Evolutionary conservation across 2,888 invertebrate species (phyloP), one percentile per base, ranked within the genome.

Genomic region (Bugulina stolonifera): DNA sequence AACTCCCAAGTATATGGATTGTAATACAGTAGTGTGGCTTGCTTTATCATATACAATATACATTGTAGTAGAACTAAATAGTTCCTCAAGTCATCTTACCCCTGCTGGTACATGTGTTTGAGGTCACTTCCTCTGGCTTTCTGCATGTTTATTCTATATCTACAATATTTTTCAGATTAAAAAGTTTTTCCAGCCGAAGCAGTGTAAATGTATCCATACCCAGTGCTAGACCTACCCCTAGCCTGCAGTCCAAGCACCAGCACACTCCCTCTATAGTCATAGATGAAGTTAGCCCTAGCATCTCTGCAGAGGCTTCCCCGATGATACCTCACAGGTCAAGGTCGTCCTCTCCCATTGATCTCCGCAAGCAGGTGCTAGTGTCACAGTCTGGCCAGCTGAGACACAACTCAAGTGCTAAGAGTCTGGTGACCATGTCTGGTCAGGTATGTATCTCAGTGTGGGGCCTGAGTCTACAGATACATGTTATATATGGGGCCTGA

Each of bases 341-440:
- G 5, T 64, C 32, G 5, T 32, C 64, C 10, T 64, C 64, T n/a
- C 64, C 64, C 18, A 27, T 5, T 32, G 32, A 32, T 27, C 27
- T 64, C 10, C 64, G 32, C 34, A 64, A 27, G 27, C 64, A 64
- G 32, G 64, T 64, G 32, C 64, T 64, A 32, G 32, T 64, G 5
- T 64, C 64, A 32, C 64, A 64, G 64, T 32, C 32, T 64, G 18
- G 27, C 32, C 27, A 64, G 3, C 2, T 64, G 5, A 27, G 64
- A 27, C 25, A 64, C 29, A 64, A 64, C 32, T 29, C 2, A 10
- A 64, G 64, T 32, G 64, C 34, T 5, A 25, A 32, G 32, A 64
- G 64, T 32, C 64, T 64, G 27, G 27, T 32, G 2, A 22, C 27
- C 25, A 3, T 64, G 5, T 27, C 29, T 5, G 32, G 32, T 64